Evolutionary conservation across 1,140 invertebrate species (phyloP).

Genomic region (Zophobas atratus): DNA sequence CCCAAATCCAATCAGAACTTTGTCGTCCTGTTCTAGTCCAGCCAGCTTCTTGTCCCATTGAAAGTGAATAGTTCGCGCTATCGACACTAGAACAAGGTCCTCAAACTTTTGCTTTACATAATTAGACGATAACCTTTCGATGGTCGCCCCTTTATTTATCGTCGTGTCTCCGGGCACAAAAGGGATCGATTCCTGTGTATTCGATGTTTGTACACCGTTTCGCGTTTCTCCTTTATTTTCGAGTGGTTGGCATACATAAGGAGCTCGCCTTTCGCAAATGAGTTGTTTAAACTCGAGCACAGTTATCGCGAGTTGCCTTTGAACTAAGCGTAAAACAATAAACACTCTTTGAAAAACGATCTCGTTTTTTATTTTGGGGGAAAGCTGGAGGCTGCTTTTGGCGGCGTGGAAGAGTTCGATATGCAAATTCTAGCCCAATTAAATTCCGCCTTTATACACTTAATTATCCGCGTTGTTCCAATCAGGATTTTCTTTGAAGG

Average conservation of each 20-base stretch:
- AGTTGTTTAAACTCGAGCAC: conserved; percentile 7
- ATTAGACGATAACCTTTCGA: not conserved
- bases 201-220: conserved; percentile 13
- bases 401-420: not conserved
- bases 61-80: not conserved
- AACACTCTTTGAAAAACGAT: not conserved
- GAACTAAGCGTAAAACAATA: not conserved
- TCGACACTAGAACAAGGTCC: not conserved
- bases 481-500: conserved; percentile 12
- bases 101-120: not conserved
- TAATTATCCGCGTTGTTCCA: conserved; percentile 11
- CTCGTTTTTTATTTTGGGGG: too few relatives aligned
- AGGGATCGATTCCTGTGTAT: conserved; percentile 5
- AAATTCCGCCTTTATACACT: conserved; percentile 16
- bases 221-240: conserved; percentile 18
- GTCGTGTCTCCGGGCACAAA: conserved; percentile 13
- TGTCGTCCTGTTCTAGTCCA: not conserved
- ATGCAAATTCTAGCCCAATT: conserved; percentile 14
- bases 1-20: not conserved
- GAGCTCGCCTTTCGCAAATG: conserved; percentile 4
- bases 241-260: conserved; percentile 18
- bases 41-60: not conserved
- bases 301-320: conserved; percentile 2
- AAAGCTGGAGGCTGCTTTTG: too few relatives aligned
- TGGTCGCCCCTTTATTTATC: conserved; percentile 3